These are phyloP conservation scores for Podarcis lilfordi DNA, from an alignment of 2,797 vertebrate genomes.

Conservation along the genomic window DNA sequence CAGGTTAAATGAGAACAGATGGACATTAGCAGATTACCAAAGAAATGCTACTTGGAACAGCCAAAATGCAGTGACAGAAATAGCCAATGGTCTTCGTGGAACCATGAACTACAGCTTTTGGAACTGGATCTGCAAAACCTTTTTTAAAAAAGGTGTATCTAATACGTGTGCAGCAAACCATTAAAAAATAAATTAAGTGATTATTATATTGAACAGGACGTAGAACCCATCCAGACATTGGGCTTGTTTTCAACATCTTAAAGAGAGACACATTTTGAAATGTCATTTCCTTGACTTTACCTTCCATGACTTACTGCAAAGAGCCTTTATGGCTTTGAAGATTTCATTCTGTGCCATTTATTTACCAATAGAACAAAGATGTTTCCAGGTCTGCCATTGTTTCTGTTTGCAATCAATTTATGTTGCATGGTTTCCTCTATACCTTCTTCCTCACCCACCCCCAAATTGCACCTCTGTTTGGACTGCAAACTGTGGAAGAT, in stretches of 20 bases:
- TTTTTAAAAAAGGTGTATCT: not conserved
- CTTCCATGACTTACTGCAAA: not conserved
- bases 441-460: too few relatives aligned
- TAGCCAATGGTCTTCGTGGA: not conserved
- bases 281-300: not conserved
- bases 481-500: not conserved
- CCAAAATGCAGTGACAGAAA: not conserved
- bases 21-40: not conserved
- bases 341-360: not conserved
- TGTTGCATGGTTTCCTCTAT: too few relatives aligned
- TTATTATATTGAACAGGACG: not conserved
- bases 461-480: too few relatives aligned
- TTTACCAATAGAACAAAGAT: not conserved
- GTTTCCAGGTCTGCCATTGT: not conserved
- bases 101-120: not conserved
- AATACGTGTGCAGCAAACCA: not conserved
- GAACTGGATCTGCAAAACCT: not conserved
- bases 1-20: not conserved
- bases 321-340: too few relatives aligned
- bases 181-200: not conserved
- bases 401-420: not conserved
- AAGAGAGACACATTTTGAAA: not conserved
- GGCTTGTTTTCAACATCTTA: not conserved
- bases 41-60: not conserved
- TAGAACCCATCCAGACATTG: not conserved